Evolutionary conservation across 1,140 invertebrate genomes (phyloP).

Genomic region (Ridgeia piscesae): DNA sequence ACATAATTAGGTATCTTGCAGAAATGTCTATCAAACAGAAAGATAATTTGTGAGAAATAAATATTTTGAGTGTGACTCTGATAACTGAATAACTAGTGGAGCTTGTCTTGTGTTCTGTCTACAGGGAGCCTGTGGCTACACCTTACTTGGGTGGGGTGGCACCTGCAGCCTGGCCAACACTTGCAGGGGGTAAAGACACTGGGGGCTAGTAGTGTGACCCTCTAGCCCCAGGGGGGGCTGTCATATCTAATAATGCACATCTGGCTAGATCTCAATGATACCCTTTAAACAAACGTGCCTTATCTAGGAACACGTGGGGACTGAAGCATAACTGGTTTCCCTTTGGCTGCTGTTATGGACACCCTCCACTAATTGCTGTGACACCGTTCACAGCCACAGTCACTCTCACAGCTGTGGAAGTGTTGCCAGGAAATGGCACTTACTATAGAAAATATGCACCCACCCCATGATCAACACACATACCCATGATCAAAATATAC

Average conservation of each 20-base stretch:
- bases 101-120: neutral
- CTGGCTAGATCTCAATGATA: neutral
- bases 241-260: constrained; percentile 1
- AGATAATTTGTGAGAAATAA: too few relatives aligned
- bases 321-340: neutral
- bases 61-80: too few relatives aligned
- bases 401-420: neutral
- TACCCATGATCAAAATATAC: neutral
- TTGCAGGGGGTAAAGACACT: neutral
- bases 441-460: neutral
- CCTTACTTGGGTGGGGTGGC: neutral
- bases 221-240: neutral
- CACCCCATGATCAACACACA: neutral
- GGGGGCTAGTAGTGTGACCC: neutral
- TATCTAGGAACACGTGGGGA: neutral
- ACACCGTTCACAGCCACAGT: neutral
- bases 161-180: neutral
- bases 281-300: constrained; percentile 4
- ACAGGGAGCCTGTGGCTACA: neutral
- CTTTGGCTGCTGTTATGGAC: neutral
- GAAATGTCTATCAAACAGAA: too few relatives aligned
- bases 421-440: neutral
- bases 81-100: neutral
- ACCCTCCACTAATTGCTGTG: neutral
- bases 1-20: too few relatives aligned